A percentile compares a stretch with the other conserved stretches of the same genome.
Conservation (phyloP, 1,140 invertebrate species). For the Amphibalanus amphitrite region DNA sequence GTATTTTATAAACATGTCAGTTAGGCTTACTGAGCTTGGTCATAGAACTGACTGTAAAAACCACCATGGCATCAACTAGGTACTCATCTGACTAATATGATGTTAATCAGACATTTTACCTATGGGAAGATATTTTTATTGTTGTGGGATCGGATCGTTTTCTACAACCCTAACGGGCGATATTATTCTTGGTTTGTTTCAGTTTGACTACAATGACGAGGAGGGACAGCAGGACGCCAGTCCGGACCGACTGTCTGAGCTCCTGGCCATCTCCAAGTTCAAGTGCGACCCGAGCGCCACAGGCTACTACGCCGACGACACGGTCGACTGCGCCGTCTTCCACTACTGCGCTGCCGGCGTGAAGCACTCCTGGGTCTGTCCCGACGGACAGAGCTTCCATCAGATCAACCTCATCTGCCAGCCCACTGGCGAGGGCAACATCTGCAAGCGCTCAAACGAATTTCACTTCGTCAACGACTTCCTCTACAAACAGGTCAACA, state of each 20-base stretch:
- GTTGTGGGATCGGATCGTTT: too few relatives aligned
- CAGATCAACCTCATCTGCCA: constrained; percentile 86
- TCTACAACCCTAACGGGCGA: too few relatives aligned
- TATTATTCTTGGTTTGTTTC: too few relatives aligned
- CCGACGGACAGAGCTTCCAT: constrained; percentile 79
- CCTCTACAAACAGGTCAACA: constrained; percentile 70
- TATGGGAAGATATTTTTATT: too few relatives aligned
- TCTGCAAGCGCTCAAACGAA: constrained; percentile 69
- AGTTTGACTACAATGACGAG: too few relatives aligned
- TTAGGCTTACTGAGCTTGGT: too few relatives aligned
- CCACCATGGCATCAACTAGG: too few relatives aligned
- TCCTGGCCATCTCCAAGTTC: constrained; percentile 68
- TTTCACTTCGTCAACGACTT: constrained; percentile 87
- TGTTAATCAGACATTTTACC: too few relatives aligned
- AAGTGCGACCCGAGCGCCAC: constrained; percentile 57
- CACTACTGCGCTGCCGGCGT: constrained; percentile 83
- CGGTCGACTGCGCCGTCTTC: constrained; percentile 76
- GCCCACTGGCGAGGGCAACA: constrained; percentile 72
- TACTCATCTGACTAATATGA: too few relatives aligned
- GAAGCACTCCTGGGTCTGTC: constrained; percentile 82
- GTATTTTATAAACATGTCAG: too few relatives aligned
- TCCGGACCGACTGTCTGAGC: constrained; percentile 52
- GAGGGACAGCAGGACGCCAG: too few relatives aligned
- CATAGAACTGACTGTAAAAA: too few relatives aligned
- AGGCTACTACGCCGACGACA: constrained; percentile 80